Conservation (phyloP, 1,140 invertebrate genomes). For the Drosophila bocki region DNA sequence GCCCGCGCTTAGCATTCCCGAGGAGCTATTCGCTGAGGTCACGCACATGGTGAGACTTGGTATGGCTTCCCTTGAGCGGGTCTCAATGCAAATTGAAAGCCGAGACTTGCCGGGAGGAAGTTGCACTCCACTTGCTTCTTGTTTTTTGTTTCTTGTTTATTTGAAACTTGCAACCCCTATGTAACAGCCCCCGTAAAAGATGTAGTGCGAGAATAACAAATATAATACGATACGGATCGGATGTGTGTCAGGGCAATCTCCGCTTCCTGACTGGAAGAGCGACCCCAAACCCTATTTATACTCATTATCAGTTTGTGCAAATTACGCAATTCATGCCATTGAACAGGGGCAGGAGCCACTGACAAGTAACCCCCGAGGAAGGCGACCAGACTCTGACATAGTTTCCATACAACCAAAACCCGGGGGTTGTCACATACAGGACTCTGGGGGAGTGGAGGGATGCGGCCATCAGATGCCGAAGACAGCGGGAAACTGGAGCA, state of each 20-base stretch:
- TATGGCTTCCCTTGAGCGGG: constrained; percentile 24
- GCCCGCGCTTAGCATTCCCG: constrained; percentile 16
- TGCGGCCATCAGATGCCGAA: constrained; percentile 23
- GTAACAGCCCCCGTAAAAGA: constrained; percentile 8
- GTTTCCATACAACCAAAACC: constrained; percentile 37
- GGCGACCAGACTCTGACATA: constrained; percentile 64
- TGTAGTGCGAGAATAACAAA: constrained; percentile 30
- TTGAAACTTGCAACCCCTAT: constrained; percentile 21
- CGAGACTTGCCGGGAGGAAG: constrained; percentile 43
- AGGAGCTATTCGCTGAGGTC: constrained; percentile 43
- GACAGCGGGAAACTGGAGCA: constrained; percentile 74
- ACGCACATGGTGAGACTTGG: constrained; percentile 40
- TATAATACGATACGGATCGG: constrained; percentile 74
- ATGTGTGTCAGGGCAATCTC: constrained; percentile 68
- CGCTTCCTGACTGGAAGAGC: constrained; percentile 59
- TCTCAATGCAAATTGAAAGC: constrained; percentile 37
- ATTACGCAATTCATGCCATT: constrained; percentile 71
- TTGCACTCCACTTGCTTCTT: constrained; percentile 29
- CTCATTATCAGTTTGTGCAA: constrained; percentile 69
- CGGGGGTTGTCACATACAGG: constrained; percentile 2
- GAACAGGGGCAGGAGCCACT: constrained; percentile 10
- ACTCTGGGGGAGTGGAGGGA: background rate
- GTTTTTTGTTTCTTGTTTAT: constrained; percentile 16
- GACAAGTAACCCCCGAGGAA: constrained; percentile 24
- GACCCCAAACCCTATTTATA: background rate